A percentile compares a stretch with the other conserved stretches of the same genome.
These are phyloP conservation scores for Excalfactoria chinensis DNA, from an alignment of 2,113 vertebrate genomes.

Conservation along the genomic window DNA sequence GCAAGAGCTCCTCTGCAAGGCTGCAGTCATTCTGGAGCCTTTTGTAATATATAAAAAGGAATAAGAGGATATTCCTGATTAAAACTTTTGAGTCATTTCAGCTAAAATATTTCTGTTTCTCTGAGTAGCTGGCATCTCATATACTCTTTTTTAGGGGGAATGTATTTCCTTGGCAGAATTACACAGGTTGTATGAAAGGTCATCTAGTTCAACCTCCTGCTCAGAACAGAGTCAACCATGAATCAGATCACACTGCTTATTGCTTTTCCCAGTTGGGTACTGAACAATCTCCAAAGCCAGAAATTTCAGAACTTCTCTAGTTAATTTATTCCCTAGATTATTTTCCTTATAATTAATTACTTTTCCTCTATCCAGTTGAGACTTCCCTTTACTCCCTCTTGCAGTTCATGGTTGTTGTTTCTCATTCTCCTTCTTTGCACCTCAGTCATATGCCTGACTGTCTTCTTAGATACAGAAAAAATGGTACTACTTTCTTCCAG, in stretches of 20 bases:
- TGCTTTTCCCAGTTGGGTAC: background rate
- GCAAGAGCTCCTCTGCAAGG: background rate
- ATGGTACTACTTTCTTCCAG: background rate
- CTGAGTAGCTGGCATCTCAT: background rate
- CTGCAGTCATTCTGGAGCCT: background rate
- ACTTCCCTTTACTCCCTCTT: accelerated
- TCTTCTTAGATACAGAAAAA: background rate
- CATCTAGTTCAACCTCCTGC: background rate
- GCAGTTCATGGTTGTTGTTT: background rate
- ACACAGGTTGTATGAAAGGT: background rate
- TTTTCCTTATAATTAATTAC: background rate
- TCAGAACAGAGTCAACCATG: background rate
- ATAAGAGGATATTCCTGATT: background rate
- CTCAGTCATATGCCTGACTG: background rate
- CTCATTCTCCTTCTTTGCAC: background rate
- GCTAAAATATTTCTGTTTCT: background rate
- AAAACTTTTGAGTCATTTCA: background rate
- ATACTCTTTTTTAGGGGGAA: background rate
- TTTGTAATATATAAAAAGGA: background rate
- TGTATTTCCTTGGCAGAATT: background rate
- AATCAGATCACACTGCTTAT: background rate
- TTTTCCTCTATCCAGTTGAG: background rate
- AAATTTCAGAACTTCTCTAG: background rate
- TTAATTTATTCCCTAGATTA: background rate
- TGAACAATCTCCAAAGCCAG: background rate